These are phyloP conservation scores for Nebria ingens DNA, from an alignment of 1,140 invertebrate species.

Conservation along the genomic window DNA sequence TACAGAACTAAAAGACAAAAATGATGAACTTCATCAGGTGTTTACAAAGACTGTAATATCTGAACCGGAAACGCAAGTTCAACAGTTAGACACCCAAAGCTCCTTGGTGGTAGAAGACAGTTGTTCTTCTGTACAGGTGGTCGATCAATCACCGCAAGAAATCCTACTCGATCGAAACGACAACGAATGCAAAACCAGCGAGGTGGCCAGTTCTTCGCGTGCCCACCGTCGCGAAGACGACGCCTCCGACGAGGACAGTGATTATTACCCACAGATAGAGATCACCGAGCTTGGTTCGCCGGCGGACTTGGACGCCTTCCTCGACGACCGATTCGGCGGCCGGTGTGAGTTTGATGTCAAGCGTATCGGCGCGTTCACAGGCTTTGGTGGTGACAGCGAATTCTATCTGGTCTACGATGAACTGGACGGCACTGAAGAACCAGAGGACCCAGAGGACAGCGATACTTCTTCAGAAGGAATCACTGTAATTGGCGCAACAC, in stretches of 20 bases:
- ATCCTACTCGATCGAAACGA: slow-evolving; percentile 15
- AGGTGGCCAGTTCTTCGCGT: slow-evolving; percentile 4
- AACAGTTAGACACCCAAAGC: slow-evolving; percentile 21
- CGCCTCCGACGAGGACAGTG: background rate
- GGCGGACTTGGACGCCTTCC: background rate
- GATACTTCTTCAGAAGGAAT: background rate
- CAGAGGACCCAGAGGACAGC: slow-evolving; percentile 17
- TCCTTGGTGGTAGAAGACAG: background rate
- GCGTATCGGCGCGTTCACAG: slow-evolving; percentile 17
- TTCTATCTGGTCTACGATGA: slow-evolving; percentile 26
- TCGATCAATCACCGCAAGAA: background rate
- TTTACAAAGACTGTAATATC: background rate
- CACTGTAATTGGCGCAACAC: slow-evolving; percentile 14
- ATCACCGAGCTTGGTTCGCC: background rate
- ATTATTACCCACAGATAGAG: background rate
- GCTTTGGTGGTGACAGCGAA: slow-evolving; percentile 16
- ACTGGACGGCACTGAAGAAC: slow-evolving; percentile 15
- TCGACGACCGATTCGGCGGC: slow-evolving; percentile 9
- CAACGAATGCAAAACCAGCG: slow-evolving; percentile 17
- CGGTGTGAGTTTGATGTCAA: slow-evolving; percentile 28
- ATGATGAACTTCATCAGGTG: background rate
- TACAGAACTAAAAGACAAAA: background rate
- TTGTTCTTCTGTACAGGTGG: background rate
- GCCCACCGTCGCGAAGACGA: slow-evolving; percentile 14
- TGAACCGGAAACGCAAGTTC: background rate